Percentiles rank a stretch among this genome's conserved stretches.
phyloP scores from a whole-genome alignment of 2,797 vertebrate species.

The Fringilla coelebs region DNA sequence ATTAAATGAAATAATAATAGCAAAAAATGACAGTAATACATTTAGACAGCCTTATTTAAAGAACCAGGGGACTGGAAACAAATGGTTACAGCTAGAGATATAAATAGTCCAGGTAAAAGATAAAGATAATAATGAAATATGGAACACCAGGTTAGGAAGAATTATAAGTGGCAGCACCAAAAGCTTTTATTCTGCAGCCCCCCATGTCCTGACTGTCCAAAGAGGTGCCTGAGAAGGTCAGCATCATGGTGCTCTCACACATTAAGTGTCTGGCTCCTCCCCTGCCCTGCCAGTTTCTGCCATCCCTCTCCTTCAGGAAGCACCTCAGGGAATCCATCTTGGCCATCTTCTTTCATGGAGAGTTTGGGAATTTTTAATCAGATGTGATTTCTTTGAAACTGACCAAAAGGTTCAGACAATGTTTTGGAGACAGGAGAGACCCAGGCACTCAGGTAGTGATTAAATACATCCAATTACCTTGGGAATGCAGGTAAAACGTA shows the following conservation, averaged over 20 bases:
- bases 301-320: background rate
- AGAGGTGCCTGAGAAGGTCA: background rate
- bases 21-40: background rate
- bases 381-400: background rate
- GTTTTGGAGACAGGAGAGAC: background rate
- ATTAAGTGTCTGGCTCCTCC: background rate
- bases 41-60: conserved; percentile 21
- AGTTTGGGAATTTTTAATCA: background rate
- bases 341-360: background rate
- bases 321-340: background rate
- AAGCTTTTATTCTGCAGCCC: background rate
- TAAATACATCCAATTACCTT: background rate
- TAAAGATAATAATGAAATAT: background rate
- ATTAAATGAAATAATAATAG: background rate
- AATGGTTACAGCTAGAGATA: background rate
- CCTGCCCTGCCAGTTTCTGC: background rate
- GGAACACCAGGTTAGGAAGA: background rate
- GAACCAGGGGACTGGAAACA: background rate
- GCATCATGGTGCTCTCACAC: background rate
- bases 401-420: background rate
- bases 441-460: background rate
- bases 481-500: background rate
- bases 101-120: background rate
- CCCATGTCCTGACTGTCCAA: background rate
- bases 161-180: background rate